Conservation (phyloP, 2,797 vertebrate genomes). For the Diplodus sargus region DNA sequence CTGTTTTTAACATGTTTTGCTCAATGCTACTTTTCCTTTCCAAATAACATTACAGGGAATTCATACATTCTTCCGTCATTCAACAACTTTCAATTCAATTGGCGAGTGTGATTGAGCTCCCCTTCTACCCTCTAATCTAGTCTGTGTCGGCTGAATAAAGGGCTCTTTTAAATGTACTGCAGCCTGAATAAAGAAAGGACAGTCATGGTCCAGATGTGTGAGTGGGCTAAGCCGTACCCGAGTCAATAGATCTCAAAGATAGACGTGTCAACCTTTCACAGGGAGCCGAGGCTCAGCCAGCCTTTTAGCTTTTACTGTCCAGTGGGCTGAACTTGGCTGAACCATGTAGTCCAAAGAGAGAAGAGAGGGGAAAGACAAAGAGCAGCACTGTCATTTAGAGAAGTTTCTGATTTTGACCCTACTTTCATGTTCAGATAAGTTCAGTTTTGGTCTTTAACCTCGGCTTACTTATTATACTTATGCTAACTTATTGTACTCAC, state of each 20-base stretch:
- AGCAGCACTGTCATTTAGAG: conserved; percentile 41
- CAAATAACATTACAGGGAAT: conserved; percentile 27
- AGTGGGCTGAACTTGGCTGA: conserved; percentile 58
- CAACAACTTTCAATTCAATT: conserved; percentile 63
- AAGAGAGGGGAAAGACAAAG: conserved; percentile 40
- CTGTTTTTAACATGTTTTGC: not conserved
- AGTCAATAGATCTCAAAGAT: conserved; percentile 79
- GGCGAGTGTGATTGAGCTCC: conserved; percentile 40
- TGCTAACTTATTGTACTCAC: not conserved
- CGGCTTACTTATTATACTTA: not conserved
- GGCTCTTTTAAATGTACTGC: conserved; percentile 57
- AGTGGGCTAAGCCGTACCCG: conserved; percentile 47
- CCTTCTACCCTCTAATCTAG: conserved; percentile 59
- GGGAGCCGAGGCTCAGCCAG: conserved; percentile 50
- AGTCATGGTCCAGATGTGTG: conserved; percentile 69
- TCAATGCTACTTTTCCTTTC: conserved; percentile 30
- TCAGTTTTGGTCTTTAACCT: not conserved
- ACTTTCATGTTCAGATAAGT: not conserved
- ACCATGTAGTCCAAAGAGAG: conserved; percentile 53
- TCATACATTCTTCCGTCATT: conserved; percentile 58
- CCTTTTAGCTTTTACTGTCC: conserved; percentile 57
- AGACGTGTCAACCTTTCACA: conserved; percentile 73
- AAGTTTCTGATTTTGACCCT: conserved; percentile 24
- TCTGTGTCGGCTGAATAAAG: conserved; percentile 72
- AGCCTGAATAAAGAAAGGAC: conserved; percentile 64